These are phyloP conservation scores for Apamea sordens DNA, from an alignment of 2,888 invertebrate species.

Conservation along the genomic window DNA sequence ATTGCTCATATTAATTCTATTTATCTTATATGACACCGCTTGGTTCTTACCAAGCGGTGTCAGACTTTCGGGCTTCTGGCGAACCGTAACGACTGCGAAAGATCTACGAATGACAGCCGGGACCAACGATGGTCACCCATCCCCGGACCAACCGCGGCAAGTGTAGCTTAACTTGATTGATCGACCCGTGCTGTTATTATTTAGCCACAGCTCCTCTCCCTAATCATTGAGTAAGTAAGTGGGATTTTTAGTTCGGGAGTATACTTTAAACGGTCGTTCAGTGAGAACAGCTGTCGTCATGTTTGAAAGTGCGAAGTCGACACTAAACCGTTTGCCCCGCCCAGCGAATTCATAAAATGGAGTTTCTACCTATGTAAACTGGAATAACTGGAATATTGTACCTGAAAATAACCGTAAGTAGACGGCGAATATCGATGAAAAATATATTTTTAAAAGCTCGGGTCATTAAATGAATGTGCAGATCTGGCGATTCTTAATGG, in stretches of 20 bases:
- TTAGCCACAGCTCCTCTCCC: not conserved
- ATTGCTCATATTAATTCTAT: too few species aligned
- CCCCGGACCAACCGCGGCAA: not conserved
- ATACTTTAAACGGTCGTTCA: conserved; percentile 75
- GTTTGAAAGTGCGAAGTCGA: conserved; percentile 72
- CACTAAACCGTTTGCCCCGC: conserved; percentile 65
- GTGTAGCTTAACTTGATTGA: not conserved
- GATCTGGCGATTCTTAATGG: conserved; percentile 15
- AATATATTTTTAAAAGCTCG: not conserved
- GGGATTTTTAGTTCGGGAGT: conserved; percentile 71
- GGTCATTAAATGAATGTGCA: not conserved
- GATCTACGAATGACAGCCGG: not conserved
- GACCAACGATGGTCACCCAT: not conserved
- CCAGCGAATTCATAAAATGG: conserved; percentile 73
- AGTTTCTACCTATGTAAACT: conserved; percentile 72
- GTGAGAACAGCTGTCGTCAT: conserved; percentile 76
- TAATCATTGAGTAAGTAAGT: conserved; percentile 64
- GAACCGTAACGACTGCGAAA: not conserved
- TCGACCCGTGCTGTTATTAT: not conserved
- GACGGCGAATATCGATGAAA: not conserved
- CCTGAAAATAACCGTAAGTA: conserved; percentile 25
- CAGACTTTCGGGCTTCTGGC: not conserved
- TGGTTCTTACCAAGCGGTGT: not conserved
- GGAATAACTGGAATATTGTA: conserved; percentile 62
- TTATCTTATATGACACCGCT: too few species aligned